These are phyloP conservation scores for Macropis europaea DNA, from an alignment of 2,888 invertebrate species.

Conservation along the genomic window DNA sequence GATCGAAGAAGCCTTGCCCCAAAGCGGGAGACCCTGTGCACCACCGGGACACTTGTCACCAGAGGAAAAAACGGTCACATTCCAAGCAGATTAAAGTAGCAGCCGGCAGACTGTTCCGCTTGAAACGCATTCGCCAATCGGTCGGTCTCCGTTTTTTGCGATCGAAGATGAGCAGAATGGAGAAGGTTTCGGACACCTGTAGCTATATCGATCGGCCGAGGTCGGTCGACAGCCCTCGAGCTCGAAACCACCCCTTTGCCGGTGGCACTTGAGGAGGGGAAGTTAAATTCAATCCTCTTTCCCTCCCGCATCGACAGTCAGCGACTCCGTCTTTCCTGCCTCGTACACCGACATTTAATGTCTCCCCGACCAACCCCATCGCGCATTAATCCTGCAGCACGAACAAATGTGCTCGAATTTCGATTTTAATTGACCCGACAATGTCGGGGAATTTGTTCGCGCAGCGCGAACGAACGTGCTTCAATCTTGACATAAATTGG, in stretches of 20 bases:
- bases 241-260: conserved; percentile 61
- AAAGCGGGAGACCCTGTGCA: not conserved
- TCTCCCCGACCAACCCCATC: conserved; percentile 14
- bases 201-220: conserved; percentile 73
- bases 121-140: too few relatives aligned
- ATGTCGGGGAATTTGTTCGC: not conserved
- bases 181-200: conserved; percentile 72
- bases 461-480: too few relatives aligned
- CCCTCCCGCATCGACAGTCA: conserved; percentile 32
- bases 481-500: too few relatives aligned
- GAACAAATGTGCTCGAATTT: not conserved
- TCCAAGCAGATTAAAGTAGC: not conserved
- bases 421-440: not conserved
- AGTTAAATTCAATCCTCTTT: conserved; percentile 59
- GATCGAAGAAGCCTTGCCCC: conserved; percentile 28
- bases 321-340: conserved; percentile 23
- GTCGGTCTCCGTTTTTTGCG: not conserved
- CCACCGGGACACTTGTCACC: not conserved
- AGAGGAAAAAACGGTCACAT: not conserved
- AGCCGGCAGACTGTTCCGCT: too few relatives aligned
- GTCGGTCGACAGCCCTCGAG: conserved; percentile 63
- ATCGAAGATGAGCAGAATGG: conserved; percentile 6
- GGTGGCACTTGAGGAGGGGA: conserved; percentile 36
- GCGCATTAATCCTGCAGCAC: not conserved
- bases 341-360: conserved; percentile 16